Evolutionary conservation across 2,888 invertebrate species (phyloP).

Genomic region (Eristalis tenax): DNA sequence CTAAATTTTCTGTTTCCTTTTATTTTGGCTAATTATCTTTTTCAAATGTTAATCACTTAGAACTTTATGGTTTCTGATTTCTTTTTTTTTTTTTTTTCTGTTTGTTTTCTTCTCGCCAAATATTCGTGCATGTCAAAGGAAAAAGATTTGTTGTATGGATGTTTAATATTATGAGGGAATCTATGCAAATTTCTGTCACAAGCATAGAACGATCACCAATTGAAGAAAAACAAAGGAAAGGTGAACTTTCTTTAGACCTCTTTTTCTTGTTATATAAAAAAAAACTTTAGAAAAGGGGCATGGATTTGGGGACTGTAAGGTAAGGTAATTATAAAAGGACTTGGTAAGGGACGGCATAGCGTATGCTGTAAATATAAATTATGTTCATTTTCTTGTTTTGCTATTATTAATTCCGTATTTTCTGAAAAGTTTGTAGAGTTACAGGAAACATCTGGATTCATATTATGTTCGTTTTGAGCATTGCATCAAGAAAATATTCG

Average conservation of each 20-base stretch:
- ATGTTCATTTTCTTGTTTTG: background rate
- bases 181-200: background rate
- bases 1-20: constrained; percentile 15
- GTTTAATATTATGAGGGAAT: background rate
- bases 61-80: constrained; percentile 12
- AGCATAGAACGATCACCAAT: background rate
- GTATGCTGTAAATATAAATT: background rate
- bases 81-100: constrained; percentile 10
- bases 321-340: background rate
- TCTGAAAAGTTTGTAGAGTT: background rate
- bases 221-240: background rate
- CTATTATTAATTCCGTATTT: background rate
- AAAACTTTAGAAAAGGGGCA: background rate
- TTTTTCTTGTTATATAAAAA: background rate
- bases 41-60: constrained; percentile 20
- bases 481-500: constrained; percentile 29
- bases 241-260: background rate
- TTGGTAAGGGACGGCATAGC: background rate
- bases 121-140: background rate
- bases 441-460: background rate
- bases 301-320: background rate
- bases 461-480: background rate
- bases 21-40: constrained; percentile 30
- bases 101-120: background rate
- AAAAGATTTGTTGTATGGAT: background rate